Conservation (phyloP, 2,888 invertebrate genomes). For the Belgica antarctica region DNA sequence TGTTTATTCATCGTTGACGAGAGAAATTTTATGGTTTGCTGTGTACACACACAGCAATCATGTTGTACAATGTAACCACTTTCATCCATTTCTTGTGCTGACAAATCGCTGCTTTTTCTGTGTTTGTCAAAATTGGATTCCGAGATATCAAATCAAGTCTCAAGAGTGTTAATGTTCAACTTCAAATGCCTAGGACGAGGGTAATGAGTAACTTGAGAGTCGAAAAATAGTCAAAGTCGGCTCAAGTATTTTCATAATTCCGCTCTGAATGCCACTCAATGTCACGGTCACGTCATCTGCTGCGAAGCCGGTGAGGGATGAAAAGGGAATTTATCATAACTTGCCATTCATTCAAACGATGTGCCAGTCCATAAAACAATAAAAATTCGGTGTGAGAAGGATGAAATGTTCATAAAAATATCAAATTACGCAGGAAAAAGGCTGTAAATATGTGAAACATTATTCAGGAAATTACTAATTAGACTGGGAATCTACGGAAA, state of each 20-base stretch:
- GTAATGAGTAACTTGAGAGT: no score
- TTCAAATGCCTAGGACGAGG: no score
- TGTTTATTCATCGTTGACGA: conserved; percentile 12
- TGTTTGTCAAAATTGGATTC: no score
- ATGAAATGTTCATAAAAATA: neutral
- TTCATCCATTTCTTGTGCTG: neutral
- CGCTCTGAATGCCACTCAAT: neutral
- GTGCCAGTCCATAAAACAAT: conserved; percentile 17
- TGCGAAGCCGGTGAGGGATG: neutral
- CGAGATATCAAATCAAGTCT: no score
- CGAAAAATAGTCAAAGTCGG: no score
- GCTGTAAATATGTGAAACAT: conserved; percentile 4
- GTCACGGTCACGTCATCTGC: conserved; percentile 29
- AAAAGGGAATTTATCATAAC: neutral
- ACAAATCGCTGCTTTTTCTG: neutral
- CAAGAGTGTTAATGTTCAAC: no score
- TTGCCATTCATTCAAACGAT: neutral
- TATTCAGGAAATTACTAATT: conserved; percentile 27
- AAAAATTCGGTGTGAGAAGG: neutral
- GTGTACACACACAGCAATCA: neutral
- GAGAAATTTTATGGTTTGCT: neutral
- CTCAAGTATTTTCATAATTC: neutral
- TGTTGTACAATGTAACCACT: conserved; percentile 7
- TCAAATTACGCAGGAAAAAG: conserved; percentile 9
- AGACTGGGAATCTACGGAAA: neutral